Conservation (phyloP, 2,797 vertebrate species). For the Echiichthys vipera region DNA sequence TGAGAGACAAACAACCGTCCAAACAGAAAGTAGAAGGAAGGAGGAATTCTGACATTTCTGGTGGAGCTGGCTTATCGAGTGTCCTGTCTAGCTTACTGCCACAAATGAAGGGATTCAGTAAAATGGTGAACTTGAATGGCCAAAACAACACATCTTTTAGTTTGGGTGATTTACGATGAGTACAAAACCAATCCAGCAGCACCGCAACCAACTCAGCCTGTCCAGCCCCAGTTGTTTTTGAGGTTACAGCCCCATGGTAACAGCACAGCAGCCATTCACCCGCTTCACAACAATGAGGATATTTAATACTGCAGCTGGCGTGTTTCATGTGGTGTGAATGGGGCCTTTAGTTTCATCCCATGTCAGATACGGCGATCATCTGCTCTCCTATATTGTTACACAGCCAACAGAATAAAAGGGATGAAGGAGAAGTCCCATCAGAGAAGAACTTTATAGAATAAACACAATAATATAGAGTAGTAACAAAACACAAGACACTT, state of each 20-base stretch:
- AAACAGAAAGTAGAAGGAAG: constrained; percentile 10
- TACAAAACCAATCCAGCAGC: constrained; percentile 21
- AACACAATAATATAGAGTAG: not conserved
- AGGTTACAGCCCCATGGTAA: constrained; percentile 68
- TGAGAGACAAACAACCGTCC: constrained; percentile 14
- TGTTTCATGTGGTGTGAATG: constrained; percentile 74
- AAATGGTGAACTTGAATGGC: not conserved
- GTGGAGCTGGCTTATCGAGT: not conserved
- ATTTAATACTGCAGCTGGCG: constrained; percentile 80
- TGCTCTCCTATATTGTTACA: constrained; percentile 48
- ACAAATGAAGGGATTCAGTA: not conserved
- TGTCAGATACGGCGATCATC: constrained; percentile 67
- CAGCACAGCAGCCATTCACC: constrained; percentile 64
- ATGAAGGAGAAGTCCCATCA: constrained; percentile 15
- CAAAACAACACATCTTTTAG: constrained; percentile 10
- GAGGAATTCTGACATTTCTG: constrained; percentile 3
- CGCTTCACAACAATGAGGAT: constrained; percentile 74
- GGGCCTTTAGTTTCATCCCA: constrained; percentile 65
- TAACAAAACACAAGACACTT: constrained; percentile 4
- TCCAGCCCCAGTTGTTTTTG: constrained; percentile 52
- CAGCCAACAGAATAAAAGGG: constrained; percentile 28
- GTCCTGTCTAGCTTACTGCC: not conserved
- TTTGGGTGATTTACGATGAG: not conserved
- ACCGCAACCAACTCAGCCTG: constrained; percentile 24
- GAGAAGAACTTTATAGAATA: constrained; percentile 35